Evolutionary conservation across 1,140 invertebrate genomes (phyloP).

Genomic region (Cydia fagiglandana): DNA sequence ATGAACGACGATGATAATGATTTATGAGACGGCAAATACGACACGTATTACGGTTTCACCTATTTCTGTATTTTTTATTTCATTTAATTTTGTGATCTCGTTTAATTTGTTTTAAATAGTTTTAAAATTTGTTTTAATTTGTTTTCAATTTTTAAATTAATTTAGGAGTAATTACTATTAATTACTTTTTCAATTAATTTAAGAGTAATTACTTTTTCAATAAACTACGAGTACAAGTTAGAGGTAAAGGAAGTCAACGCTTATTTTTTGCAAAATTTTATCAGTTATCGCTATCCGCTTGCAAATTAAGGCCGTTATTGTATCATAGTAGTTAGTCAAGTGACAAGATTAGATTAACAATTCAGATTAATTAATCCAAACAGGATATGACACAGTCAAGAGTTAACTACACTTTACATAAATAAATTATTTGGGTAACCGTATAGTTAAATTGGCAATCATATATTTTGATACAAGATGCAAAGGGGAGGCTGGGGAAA

Average conservation of each 20-base stretch:
- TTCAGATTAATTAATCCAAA: conserved; percentile 30
- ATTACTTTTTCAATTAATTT: too few species aligned
- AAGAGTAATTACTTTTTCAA: too few species aligned
- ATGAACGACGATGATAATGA: too few species aligned
- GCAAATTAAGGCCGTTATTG: conserved; percentile 15
- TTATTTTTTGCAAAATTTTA: background rate
- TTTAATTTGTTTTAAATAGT: too few species aligned
- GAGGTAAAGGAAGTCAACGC: background rate
- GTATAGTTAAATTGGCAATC: background rate
- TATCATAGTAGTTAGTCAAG: conserved; percentile 28
- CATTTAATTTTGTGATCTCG: too few species aligned
- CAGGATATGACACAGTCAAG: conserved; percentile 28
- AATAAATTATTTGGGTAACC: conserved; percentile 9
- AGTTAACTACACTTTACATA: conserved; percentile 15
- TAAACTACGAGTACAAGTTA: too few species aligned
- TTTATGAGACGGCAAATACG: too few species aligned
- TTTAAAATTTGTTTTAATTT: too few species aligned
- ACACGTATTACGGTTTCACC: too few species aligned
- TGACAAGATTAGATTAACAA: conserved; percentile 30
- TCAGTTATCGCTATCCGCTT: conserved; percentile 18
- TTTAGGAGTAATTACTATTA: too few species aligned
- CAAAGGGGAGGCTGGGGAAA: background rate
- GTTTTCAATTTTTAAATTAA: too few species aligned
- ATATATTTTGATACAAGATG: background rate
- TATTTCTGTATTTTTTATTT: too few species aligned